These are phyloP conservation scores for Megalops cyprinoides DNA, from an alignment of 2,797 vertebrate species.

Conservation along the genomic window DNA sequence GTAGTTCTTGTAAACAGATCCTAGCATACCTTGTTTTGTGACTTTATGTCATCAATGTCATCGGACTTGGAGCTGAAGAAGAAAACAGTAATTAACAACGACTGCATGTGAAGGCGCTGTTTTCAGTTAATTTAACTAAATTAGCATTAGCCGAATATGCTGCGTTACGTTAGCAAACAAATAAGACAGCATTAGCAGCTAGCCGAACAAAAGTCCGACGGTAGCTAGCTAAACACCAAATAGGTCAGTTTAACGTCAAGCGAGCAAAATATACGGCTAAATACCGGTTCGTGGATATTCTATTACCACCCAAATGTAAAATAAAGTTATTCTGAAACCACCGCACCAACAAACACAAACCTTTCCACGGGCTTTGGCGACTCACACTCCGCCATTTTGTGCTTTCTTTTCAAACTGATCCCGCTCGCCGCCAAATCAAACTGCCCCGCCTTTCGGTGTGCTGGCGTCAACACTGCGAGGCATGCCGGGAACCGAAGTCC, in stretches of 20 bases:
- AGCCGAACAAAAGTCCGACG: background rate
- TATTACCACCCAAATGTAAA: background rate
- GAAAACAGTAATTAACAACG: background rate
- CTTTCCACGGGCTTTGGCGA: conserved; percentile 20
- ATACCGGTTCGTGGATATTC: background rate
- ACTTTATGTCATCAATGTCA: background rate
- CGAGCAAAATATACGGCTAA: background rate
- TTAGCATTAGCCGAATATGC: no score
- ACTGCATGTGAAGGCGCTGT: background rate
- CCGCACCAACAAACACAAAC: conserved; percentile 49
- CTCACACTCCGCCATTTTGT: conserved; percentile 74
- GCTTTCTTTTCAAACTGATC: conserved; percentile 63
- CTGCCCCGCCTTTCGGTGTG: conserved; percentile 21
- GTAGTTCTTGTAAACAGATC: no score
- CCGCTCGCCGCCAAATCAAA: conserved; percentile 57
- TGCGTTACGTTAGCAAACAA: no score
- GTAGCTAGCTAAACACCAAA: no score
- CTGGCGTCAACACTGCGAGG: conserved; percentile 24
- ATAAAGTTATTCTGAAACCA: background rate
- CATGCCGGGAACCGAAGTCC: conserved; percentile 71
- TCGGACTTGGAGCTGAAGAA: background rate
- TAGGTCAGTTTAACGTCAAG: no score
- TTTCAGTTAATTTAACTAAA: background rate
- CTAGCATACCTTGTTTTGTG: background rate
- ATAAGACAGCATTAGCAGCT: no score